Evolutionary conservation across 2,888 invertebrate species (phyloP), one percentile per base, ranked within the genome.

Genomic region (Drosophila meridionalis): DNA sequence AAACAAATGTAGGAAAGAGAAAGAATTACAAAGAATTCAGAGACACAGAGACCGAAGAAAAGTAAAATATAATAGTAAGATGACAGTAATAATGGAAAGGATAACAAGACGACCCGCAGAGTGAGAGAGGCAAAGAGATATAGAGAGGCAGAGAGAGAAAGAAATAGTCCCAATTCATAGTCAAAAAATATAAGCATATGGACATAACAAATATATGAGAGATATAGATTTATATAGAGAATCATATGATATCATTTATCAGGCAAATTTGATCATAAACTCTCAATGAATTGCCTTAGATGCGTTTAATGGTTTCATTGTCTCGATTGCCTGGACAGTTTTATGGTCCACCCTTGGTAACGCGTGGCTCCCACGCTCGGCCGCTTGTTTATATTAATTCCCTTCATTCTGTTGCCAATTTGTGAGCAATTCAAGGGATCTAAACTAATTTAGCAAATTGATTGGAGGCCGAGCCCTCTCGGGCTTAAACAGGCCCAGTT

Each of bases 391-490:
- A 26, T 28, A 20, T 52, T 78, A 53, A 69, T 48, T 64, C 55
- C 45, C 56, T 65, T 40, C 36, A 82, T 78, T 74, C 76, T 63
- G 78, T 65, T 69, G 74, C 56, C 87, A 85, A 81, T 85, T 85
- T 87, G 81, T 58, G 57, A 20, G 69, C 55, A 57, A 79, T 85
- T 81, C 62, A 79, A 74, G 55, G 53, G 69, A 58, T 48, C 71
- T 72, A 74, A 85, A 76, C 83, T 81, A 83, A 84, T 83, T 86
- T 81, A 45, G 73, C 57, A 73, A 83, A 84, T 83, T 83, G 81
- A 62, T 67, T 65, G 45, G 58, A 56, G 58, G 26, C 55, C 34
- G 48, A 53, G 36, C 55, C 52, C 36, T 11, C n/a, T 20, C 20
- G 20, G n/a, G 9, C 28, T 32, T n/a, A 42, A 52, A 53, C 47